These are phyloP conservation scores for Tragelaphus scriptus DNA, from an alignment of 2,113 vertebrate species.

Conservation along the genomic window DNA sequence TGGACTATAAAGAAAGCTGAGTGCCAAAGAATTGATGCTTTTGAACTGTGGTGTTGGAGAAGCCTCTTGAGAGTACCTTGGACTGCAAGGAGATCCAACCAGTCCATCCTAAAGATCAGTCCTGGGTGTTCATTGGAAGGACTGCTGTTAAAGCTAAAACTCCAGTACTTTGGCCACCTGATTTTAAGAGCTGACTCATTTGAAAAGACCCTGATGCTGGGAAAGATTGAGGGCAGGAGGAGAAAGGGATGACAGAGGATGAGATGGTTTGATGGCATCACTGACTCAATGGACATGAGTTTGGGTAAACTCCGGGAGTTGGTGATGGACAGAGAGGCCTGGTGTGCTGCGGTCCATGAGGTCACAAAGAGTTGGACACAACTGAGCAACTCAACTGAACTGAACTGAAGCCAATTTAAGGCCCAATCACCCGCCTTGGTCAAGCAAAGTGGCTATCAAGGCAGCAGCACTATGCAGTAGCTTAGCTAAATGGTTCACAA, in stretches of 20 bases:
- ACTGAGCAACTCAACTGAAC: background rate
- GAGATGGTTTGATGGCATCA: background rate
- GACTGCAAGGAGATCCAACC: no score
- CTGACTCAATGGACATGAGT: background rate
- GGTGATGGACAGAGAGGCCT: background rate
- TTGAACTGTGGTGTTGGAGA: no score
- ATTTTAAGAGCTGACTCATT: background rate
- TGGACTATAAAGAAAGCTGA: no score
- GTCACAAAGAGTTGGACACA: background rate
- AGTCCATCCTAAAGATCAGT: no score
- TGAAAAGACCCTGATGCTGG: background rate
- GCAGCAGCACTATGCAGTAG: background rate
- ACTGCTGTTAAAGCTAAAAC: background rate
- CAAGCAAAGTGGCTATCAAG: background rate
- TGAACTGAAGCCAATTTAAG: background rate
- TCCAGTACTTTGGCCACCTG: background rate
- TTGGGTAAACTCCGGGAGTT: background rate
- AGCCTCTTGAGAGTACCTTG: no score
- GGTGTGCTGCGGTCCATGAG: accelerated
- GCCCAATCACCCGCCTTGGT: accelerated
- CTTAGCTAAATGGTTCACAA: background rate
- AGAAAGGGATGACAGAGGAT: background rate
- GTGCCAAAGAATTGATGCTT: no score
- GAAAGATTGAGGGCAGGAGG: background rate
- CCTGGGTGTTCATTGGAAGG: background rate